phyloP scores from a whole-genome alignment of 2,797 vertebrate species.

The Crypturellus tataupa region DNA sequence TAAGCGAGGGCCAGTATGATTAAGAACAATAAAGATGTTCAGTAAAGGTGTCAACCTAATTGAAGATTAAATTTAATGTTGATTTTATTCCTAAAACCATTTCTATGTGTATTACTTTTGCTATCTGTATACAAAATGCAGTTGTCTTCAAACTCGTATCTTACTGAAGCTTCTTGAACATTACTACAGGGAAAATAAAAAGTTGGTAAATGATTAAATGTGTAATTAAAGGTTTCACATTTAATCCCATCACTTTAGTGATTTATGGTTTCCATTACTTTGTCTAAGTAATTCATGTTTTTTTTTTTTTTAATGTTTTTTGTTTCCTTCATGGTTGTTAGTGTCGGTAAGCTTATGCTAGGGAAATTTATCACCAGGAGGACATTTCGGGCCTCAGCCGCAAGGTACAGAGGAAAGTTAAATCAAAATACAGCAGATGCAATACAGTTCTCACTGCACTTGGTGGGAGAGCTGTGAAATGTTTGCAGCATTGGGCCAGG shows the following conservation, averaged over 20 bases:
- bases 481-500: neutral
- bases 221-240: conserved; percentile 74
- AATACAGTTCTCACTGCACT: neutral
- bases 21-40: neutral
- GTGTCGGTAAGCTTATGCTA: conserved; percentile 39
- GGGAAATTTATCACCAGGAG: conserved; percentile 47
- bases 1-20: neutral
- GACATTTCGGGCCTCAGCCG: conserved; percentile 24
- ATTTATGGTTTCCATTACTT: conserved; percentile 75
- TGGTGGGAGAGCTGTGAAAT: neutral
- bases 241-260: conserved; percentile 54
- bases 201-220: conserved; percentile 59
- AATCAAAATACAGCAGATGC: conserved; percentile 14
- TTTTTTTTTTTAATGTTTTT: conserved; percentile 27
- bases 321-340: conserved; percentile 12
- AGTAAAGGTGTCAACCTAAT: neutral
- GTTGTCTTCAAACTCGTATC: conserved; percentile 24
- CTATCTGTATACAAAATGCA: conserved; percentile 24
- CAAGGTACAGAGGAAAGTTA: conserved; percentile 18
- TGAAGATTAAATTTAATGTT: neutral
- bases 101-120: neutral
- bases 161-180: conserved; percentile 38
- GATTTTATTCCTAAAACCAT: neutral
- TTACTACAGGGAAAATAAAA: conserved; percentile 41
- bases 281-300: conserved; percentile 38